Evolutionary conservation across 2,113 vertebrate species (phyloP).

Genomic region (Dasypus novemcinctus): DNA sequence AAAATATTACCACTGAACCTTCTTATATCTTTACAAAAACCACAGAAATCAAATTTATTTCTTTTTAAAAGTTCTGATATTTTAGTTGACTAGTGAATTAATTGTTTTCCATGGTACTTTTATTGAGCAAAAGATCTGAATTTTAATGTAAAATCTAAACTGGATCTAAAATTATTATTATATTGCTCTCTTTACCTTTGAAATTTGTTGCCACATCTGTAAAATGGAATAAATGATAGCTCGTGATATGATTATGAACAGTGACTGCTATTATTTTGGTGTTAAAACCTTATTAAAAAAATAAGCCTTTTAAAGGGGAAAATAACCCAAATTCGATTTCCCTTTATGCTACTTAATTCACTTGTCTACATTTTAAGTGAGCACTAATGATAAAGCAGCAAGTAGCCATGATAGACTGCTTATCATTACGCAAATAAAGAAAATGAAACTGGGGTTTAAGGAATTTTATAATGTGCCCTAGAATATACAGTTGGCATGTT

Average conservation of each 20-base stretch:
- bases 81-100: background rate
- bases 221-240: background rate
- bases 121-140: background rate
- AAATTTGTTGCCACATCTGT: background rate
- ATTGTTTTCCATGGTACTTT: background rate
- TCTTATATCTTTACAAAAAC: background rate
- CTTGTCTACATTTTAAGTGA: background rate
- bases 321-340: background rate
- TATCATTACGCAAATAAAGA: background rate
- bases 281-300: conserved; percentile 35
- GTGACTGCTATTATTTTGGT: background rate
- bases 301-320: background rate
- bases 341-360: conserved; percentile 10
- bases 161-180: background rate
- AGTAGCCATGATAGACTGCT: background rate
- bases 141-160: background rate
- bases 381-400: background rate
- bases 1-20: conserved; percentile 15
- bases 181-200: background rate
- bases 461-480: conserved; percentile 6
- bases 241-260: conserved; percentile 5
- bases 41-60: background rate
- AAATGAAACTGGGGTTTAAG: background rate
- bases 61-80: background rate
- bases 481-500: background rate